Percentiles rank a stretch among this genome's conserved stretches.
These are phyloP conservation scores for Carlito syrichta DNA, from an alignment of 2,113 vertebrate species.

Conservation along the genomic window DNA sequence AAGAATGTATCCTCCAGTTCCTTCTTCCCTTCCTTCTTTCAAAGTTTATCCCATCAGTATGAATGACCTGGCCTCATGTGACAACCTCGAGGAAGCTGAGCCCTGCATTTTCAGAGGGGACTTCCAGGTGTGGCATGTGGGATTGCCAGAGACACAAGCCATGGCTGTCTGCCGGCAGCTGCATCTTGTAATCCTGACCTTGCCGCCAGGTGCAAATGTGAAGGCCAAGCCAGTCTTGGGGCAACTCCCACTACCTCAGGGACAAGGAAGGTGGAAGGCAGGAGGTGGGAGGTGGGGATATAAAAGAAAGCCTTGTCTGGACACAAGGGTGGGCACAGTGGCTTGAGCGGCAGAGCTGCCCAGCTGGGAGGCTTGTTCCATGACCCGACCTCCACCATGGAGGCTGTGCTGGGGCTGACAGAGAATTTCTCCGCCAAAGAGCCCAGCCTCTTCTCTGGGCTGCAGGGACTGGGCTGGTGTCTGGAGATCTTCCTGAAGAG, in stretches of 20 bases:
- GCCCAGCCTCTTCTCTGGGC: neutral
- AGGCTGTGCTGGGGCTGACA: too few relatives aligned
- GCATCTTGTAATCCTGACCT: neutral
- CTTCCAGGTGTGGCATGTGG: neutral
- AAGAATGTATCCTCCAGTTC: neutral
- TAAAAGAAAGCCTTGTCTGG: neutral
- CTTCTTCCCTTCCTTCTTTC: neutral
- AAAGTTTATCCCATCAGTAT: neutral
- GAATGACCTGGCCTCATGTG: neutral
- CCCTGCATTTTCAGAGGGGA: neutral
- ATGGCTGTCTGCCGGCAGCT: neutral
- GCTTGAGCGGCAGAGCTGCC: neutral
- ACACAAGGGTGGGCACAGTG: neutral
- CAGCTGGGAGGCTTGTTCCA: neutral
- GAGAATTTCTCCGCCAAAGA: neutral
- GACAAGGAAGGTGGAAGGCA: neutral
- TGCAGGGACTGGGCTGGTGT: neutral
- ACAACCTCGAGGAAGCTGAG: neutral
- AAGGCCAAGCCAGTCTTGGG: neutral
- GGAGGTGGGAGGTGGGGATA: neutral
- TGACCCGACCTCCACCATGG: neutral
- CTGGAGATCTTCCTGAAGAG: neutral
- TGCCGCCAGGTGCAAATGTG: neutral
- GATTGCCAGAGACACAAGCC: neutral
- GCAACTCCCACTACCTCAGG: neutral